Conservation (phyloP, 2,113 vertebrate species). For the Tamias sibiricus region DNA sequence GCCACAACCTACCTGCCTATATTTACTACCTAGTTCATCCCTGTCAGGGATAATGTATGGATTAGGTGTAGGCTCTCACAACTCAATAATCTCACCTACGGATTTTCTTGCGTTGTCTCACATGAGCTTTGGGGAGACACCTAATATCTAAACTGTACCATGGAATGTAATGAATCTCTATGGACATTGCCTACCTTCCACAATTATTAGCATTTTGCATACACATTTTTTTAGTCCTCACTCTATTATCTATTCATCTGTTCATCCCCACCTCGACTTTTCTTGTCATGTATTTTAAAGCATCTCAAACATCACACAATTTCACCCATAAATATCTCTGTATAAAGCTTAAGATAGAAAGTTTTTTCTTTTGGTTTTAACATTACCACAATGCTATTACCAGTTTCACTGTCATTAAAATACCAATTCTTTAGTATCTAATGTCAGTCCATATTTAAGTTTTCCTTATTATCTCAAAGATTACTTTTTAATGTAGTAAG, state of each 20-base stretch:
- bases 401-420: not conserved
- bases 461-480: not conserved
- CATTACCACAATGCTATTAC: not conserved
- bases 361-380: not conserved
- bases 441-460: not conserved
- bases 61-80: too few relatives aligned
- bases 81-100: too few relatives aligned
- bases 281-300: not conserved
- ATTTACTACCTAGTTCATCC: too few relatives aligned
- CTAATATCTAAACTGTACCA: too few relatives aligned
- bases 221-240: not conserved
- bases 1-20: too few relatives aligned
- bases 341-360: not conserved
- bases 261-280: not conserved
- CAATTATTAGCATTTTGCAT: not conserved
- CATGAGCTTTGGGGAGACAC: too few relatives aligned
- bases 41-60: too few relatives aligned
- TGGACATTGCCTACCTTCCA: not conserved
- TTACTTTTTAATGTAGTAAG: not conserved
- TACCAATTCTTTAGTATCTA: constrained; percentile 15
- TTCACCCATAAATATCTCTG: not conserved
- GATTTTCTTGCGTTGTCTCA: too few relatives aligned
- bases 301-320: not conserved
- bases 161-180: not conserved
- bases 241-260: not conserved